A percentile compares a stretch with the other conserved stretches of the same genome.
These are phyloP conservation scores for Luehdorfia chinensis DNA, from an alignment of 1,140 invertebrate genomes.

Conservation along the genomic window DNA sequence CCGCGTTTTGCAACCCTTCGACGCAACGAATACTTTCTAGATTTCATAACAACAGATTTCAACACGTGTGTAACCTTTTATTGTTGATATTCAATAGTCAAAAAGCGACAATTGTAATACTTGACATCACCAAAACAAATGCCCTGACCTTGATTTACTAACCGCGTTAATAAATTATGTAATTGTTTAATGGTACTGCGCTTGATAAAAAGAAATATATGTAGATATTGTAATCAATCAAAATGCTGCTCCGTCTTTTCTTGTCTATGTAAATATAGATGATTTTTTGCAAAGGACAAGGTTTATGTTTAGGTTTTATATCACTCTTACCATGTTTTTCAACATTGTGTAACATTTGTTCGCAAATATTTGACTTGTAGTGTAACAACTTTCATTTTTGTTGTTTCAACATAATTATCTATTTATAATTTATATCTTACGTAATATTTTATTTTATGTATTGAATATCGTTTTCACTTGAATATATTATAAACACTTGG, in stretches of 20 bases:
- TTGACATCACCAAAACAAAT: slow-evolving; percentile 5
- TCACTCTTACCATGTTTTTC: no score
- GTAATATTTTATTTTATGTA: no score
- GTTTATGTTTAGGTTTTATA: no score
- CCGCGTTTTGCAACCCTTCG: slow-evolving; percentile 19
- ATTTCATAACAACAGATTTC: slow-evolving; percentile 18
- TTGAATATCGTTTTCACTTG: no score
- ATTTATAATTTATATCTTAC: no score
- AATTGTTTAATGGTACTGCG: slow-evolving; percentile 4
- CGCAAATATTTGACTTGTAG: no score
- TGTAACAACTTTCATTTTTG: no score
- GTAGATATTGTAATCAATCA: background rate
- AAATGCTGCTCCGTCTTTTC: background rate
- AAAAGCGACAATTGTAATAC: slow-evolving; percentile 3
- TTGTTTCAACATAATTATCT: no score
- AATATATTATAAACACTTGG: no score
- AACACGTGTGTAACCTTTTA: slow-evolving; percentile 5
- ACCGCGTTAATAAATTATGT: slow-evolving; percentile 19
- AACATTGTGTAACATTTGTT: no score
- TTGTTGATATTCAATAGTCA: slow-evolving; percentile 8
- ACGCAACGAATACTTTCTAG: slow-evolving; percentile 18
- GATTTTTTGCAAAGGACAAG: no score
- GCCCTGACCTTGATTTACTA: slow-evolving; percentile 19
- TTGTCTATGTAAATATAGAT: no score
- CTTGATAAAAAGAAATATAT: slow-evolving; percentile 1